Conservation (phyloP, 2,888 invertebrate genomes). For the Sinohyriopsis cumingii region DNA sequence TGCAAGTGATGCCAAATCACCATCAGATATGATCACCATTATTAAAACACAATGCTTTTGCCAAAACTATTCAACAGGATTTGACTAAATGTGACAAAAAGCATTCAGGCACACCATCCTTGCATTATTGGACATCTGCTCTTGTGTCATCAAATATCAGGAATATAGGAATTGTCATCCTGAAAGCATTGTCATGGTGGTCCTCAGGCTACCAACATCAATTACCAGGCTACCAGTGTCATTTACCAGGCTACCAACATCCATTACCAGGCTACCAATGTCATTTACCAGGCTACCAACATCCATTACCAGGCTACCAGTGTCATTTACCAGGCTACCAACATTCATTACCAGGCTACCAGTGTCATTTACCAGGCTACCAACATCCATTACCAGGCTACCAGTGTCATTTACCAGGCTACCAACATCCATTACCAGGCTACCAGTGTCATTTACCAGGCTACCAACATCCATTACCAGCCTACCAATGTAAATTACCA, state of each 20-base stretch:
- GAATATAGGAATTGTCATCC: too few relatives aligned
- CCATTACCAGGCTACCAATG: not conserved
- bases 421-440: not conserved
- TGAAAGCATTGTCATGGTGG: too few relatives aligned
- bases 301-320: not conserved
- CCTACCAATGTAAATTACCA: not conserved
- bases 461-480: not conserved
- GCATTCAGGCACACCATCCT: too few relatives aligned
- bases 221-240: not conserved
- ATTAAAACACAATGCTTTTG: too few relatives aligned
- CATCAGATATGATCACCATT: too few relatives aligned
- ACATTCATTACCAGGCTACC: not conserved
- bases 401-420: not conserved
- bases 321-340: not conserved
- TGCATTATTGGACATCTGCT: too few relatives aligned
- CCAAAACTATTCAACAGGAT: too few relatives aligned
- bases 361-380: not conserved
- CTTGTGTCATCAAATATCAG: too few relatives aligned
- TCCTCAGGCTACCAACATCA: not conserved
- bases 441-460: not conserved
- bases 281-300: not conserved
- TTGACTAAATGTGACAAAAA: too few relatives aligned
- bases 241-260: not conserved
- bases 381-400: not conserved
- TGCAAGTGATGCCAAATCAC: too few relatives aligned